Evolutionary conservation across 2,113 vertebrate species (phyloP), one percentile per base, ranked within the genome.

Genomic region (Cavia aperea): DNA sequence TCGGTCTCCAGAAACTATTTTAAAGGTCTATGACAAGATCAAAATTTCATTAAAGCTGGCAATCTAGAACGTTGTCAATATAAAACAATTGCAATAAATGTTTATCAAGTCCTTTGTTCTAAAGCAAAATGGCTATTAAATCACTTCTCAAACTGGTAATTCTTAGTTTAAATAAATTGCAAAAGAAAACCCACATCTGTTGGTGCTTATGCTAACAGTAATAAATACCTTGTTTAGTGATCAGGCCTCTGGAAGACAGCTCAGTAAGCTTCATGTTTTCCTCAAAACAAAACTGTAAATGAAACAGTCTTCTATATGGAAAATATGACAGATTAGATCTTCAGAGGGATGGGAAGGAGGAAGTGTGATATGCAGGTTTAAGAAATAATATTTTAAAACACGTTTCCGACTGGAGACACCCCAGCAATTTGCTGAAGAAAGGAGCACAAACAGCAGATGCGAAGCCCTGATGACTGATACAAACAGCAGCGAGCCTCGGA

Each of bases 161-260:
- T 94, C 70, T 91, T 95, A 79, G 15, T 24, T 87, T 83, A 94
- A 95, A 94, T 73, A 88, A 96, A 90, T 58, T 54, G 10, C 51
- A 54, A 82, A 93, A 68, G 92, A 87, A 89, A 86, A 58, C 49
- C 12, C 54, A 89, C 87, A 95, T 92, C 84, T 95, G 81, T 88
- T 93, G 58, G 82, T 58, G 56, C 21, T 94, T 84, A 95, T 66
- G 81, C 84, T 87, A 66, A 92, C 94, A 95, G 92, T 86, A 94
- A 88, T 94, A 58, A 92, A 3, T 31, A 23, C 31, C 51, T 92
- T 85, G 77, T 89, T 95, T 89, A 78, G 36, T 78, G 26, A 92
- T 49, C 84, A 26, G 39, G 8, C 5, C 46, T 84, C 83, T 84
- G 33, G 39, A 95, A 95, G 66, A 90, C 36, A 93, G 49, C 33